A percentile compares a stretch with the other conserved stretches of the same genome.
These are phyloP conservation scores for Plagiodera versicolora DNA, from an alignment of 2,888 invertebrate species.

Conservation along the genomic window DNA sequence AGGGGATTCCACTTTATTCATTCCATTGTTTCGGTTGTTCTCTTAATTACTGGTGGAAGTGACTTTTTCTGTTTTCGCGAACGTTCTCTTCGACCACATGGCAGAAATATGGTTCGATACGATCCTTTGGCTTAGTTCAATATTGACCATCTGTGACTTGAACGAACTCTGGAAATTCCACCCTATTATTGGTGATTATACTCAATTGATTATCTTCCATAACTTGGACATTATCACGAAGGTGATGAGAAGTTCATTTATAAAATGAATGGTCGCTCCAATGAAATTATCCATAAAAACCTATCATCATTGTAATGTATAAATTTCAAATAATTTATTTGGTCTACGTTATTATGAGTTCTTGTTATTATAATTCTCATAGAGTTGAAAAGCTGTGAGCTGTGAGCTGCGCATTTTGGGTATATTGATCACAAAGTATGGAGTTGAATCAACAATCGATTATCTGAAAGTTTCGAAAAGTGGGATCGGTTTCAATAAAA, in stretches of 20 bases:
- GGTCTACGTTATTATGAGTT: too few species aligned
- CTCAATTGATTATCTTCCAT: not conserved
- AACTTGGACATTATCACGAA: not conserved
- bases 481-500: too few species aligned
- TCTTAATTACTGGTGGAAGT: conserved; percentile 43
- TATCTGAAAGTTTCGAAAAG: too few species aligned
- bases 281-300: not conserved
- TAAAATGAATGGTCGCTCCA: not conserved
- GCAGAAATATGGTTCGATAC: not conserved
- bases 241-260: not conserved
- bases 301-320: too few species aligned
- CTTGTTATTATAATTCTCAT: too few species aligned
- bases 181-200: not conserved
- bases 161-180: not conserved
- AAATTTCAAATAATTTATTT: too few species aligned
- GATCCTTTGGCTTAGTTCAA: not conserved
- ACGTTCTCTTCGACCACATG: not conserved
- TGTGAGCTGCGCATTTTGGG: too few species aligned
- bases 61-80: not conserved
- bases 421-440: too few species aligned
- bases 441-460: too few species aligned
- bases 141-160: not conserved
- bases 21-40: conserved; percentile 45
- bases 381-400: too few species aligned
- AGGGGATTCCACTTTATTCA: conserved; percentile 39